Evolutionary conservation across 2,113 vertebrate species (phyloP).

Genomic region (Thymallus thymallus): DNA sequence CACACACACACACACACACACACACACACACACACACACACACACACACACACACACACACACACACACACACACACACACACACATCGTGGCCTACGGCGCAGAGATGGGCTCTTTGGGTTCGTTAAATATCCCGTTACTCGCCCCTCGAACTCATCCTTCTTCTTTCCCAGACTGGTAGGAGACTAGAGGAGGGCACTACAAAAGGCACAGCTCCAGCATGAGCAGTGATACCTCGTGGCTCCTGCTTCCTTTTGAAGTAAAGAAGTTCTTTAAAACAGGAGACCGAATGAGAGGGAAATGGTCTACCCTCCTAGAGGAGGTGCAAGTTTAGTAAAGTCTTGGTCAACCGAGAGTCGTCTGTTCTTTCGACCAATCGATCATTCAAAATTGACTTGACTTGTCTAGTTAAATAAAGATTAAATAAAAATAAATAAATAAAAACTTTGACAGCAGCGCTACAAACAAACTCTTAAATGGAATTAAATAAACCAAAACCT

Average conservation of each 20-base stretch:
- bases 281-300: constrained; percentile 19
- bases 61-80: constrained; percentile 6
- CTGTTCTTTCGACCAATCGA: no score
- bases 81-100: constrained; percentile 5
- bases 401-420: no score
- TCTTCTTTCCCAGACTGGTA: constrained; percentile 14
- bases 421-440: no score
- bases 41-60: constrained; percentile 15
- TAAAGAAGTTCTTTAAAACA: constrained; percentile 32
- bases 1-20: constrained; percentile 4
- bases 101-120: background rate
- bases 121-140: constrained; percentile 59
- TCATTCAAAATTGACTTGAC: no score
- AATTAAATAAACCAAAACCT: no score
- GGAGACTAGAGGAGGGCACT: background rate
- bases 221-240: constrained; percentile 25
- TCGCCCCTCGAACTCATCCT: constrained; percentile 37
- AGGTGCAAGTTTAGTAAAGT: constrained; percentile 12
- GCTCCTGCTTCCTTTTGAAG: constrained; percentile 49
- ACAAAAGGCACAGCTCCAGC: constrained; percentile 26
- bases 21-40: constrained; percentile 13
- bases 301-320: constrained; percentile 6
- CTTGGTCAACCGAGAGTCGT: no score
- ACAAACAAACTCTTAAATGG: no score
- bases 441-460: no score